A percentile compares a stretch with the other conserved stretches of the same genome.
Evolutionary conservation across 1,140 invertebrate species (phyloP).

Genomic region (Apis cerana): DNA sequence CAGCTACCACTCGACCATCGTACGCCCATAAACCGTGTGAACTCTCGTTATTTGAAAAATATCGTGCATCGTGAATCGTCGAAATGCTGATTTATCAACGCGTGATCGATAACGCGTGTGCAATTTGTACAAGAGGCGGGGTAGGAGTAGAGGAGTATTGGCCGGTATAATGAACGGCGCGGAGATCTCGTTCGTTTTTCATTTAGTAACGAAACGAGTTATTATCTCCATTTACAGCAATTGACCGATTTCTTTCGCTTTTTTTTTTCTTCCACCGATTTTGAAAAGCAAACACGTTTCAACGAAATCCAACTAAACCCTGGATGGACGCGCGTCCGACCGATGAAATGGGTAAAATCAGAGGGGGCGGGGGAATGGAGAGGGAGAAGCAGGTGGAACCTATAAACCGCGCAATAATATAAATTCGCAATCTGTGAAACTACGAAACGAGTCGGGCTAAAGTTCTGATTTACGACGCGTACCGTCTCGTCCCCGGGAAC

Average conservation of each 20-base stretch:
- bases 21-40: slow-evolving; percentile 56
- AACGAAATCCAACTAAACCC: too few species aligned
- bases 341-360: background rate
- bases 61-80: slow-evolving; percentile 53
- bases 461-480: slow-evolving; percentile 66
- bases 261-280: too few species aligned
- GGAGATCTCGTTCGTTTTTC: slow-evolving; percentile 3
- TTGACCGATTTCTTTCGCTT: background rate
- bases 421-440: slow-evolving; percentile 71
- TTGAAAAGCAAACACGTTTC: too few species aligned
- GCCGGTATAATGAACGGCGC: background rate
- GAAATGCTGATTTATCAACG: slow-evolving; percentile 67
- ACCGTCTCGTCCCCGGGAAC: slow-evolving; percentile 15
- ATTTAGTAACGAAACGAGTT: background rate
- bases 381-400: background rate
- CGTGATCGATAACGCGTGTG: slow-evolving; percentile 11
- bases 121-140: background rate
- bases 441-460: slow-evolving; percentile 63
- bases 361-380: background rate
- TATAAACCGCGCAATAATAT: slow-evolving; percentile 41
- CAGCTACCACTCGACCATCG: slow-evolving; percentile 29
- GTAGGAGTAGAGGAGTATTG: background rate
- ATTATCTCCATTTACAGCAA: background rate
- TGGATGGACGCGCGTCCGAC: too few species aligned
- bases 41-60: slow-evolving; percentile 67